Evolutionary conservation across 1,140 invertebrate genomes (phyloP).

Genomic region (Pseudomyrmex sp.): DNA sequence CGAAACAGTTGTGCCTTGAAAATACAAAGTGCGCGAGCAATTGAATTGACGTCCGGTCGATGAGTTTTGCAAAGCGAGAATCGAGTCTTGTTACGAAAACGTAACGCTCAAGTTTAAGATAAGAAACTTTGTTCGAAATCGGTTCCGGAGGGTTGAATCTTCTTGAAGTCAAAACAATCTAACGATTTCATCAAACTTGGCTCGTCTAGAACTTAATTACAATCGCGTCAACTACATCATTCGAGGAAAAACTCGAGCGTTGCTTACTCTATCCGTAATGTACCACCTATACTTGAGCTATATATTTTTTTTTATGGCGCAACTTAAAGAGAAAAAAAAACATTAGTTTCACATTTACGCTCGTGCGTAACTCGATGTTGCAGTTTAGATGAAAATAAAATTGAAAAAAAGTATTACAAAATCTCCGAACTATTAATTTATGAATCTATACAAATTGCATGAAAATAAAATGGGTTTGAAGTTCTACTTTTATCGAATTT

Average conservation of each 20-base stretch:
- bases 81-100: conserved; percentile 17
- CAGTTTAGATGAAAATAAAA: too few relatives aligned
- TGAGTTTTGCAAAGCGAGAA: background rate
- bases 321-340: background rate
- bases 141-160: conserved; percentile 3
- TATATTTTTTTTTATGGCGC: background rate
- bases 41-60: background rate
- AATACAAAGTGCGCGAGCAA: conserved; percentile 7
- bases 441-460: background rate
- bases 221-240: conserved; percentile 36
- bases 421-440: background rate
- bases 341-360: background rate
- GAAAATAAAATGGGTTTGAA: background rate
- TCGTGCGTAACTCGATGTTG: too few relatives aligned
- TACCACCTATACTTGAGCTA: too few relatives aligned
- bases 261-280: conserved; percentile 1
- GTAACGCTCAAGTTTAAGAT: conserved; percentile 30
- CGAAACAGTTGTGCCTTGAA: background rate
- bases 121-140: conserved; percentile 19
- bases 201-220: conserved; percentile 34
- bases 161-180: conserved; percentile 42
- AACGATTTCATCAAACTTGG: conserved; percentile 42
- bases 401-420: too few relatives aligned
- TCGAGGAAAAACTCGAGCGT: background rate
- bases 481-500: background rate